Base-by-base conservation (phyloP, 2,888 invertebrate species). In the Hirtodrosophila histrioides region DNA sequence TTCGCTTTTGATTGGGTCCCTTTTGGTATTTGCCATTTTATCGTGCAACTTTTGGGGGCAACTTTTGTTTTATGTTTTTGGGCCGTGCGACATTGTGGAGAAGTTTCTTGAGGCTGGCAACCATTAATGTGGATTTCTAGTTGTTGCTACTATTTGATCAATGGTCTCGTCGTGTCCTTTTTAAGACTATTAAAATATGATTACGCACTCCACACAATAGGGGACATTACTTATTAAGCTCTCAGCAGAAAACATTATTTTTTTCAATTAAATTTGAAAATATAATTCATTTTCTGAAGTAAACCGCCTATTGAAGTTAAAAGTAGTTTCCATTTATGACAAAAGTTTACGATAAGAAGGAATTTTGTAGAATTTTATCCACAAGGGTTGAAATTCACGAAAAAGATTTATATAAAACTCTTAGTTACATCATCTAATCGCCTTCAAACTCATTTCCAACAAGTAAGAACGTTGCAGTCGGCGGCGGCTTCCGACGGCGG, bases 21-120 rank as follows among this genome's bases (percentile, higher is more conserved):
- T 50, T 60, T 60, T 53, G 43, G 29, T 57, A 41, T 68, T 67
- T 53, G 71, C 44, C 64, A 73, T 75, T 68, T 61, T 67, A 56
- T 63, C 57, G 50, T 56, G 37, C 54, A 61, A 72, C 75, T 76
- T 78, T 75, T 69, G 55, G 60, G 50, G 23, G 44, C 37, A 62
- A 67, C 68, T 79, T 82, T 75, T 81, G 75, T 81, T 84, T 84
- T 65, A 81, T 84, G 78, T 81, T 67, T 84, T 84, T 84, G 65
- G 78, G 81, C 60, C 75, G 75, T 75, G 71, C 61, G 69, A 57
- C 61, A 55, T 27, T 51, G 65, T 36, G 24, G 36, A 62, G 67
- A 83, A 70, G 62, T 81, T 84, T 75, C 58, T 51, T 66, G 61
- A 39, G 63, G 57, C 70, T 54, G 56, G 53, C 69, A 67, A 49